Evolutionary conservation across 2,113 vertebrate species (phyloP), one percentile per base, ranked within the genome.

Genomic region (Hystrix cristata): DNA sequence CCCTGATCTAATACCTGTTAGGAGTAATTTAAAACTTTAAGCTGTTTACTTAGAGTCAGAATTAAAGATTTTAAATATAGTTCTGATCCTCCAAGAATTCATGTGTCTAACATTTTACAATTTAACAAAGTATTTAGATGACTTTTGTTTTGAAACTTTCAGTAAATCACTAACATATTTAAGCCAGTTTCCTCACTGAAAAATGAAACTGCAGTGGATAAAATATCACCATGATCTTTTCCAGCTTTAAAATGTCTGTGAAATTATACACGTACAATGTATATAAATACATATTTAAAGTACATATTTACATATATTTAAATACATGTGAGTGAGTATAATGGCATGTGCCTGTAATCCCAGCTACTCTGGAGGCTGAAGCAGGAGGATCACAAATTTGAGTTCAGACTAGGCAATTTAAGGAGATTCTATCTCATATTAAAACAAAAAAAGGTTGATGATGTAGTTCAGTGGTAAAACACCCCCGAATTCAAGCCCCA

Each of bases 211-310:
- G 29, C 29, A 27, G 34, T 65, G 27, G 25, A 15, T 79, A 93
- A 87, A 95, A 91, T 18, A 85, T 60, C 51, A 85, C 2, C 43
- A 82, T 69, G n/a, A 79, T 67, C n/a, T 23, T 87, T 64, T 92
- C 34, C 27, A 84, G 31, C 71, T 97, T 95, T 48, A 90, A 96
- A 90, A 90, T 5, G 12, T 74, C 12, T 92, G 65, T 91, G 81
- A 93, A 93, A 71, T 83, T 82, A 55, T 0, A 81, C 5, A 46
- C 71, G 71, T 34, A 51, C 2, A 31, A 59, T 4, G 16, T 60
- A 53, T 16, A 72, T 88, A 55, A 0, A 80, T 14, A 34, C 7
- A 64, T 78, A 53, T 34, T 27, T 34, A 74, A 9, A n/a, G 0
- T 88, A 84, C n/a, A 84, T 55, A 74, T 46, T 12, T 31, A 83